A percentile compares a stretch with the other conserved stretches of the same genome.
These are phyloP conservation scores for Cephus nigrinus DNA, from an alignment of 2,888 invertebrate genomes.

Conservation along the genomic window DNA sequence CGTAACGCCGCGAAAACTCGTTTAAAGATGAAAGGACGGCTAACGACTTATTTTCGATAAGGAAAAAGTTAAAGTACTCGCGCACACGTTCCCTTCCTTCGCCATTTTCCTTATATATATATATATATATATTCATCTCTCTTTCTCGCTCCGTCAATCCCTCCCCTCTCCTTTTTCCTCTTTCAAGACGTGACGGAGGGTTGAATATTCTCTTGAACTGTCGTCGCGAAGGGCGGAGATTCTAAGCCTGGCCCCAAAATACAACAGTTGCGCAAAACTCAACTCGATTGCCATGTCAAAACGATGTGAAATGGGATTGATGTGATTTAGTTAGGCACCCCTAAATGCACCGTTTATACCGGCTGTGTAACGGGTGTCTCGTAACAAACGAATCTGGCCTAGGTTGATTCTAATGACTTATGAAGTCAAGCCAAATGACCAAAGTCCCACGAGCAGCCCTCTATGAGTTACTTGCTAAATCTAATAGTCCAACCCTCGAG, in stretches of 20 bases:
- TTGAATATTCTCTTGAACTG: neutral
- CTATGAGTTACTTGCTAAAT: conserved; percentile 11
- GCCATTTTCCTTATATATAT: conserved; percentile 19
- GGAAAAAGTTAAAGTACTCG: conserved; percentile 63
- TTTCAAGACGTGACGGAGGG: neutral
- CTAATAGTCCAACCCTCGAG: conserved; percentile 16
- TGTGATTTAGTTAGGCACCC: conserved; percentile 63
- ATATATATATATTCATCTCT: neutral
- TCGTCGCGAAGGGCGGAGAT: neutral
- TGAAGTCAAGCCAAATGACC: conserved; percentile 67
- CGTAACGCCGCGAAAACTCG: conserved; percentile 64
- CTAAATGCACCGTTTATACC: conserved; percentile 42
- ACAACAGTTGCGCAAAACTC: conserved; percentile 61
- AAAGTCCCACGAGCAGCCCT: conserved; percentile 23
- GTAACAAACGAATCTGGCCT: conserved; percentile 48
- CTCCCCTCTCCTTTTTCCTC: neutral
- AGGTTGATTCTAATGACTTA: conserved; percentile 65
- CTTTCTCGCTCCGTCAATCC: neutral
- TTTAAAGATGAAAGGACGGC: conserved; percentile 66
- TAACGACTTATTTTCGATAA: conserved; percentile 67
- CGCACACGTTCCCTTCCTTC: conserved; percentile 10
- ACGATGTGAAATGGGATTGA: conserved; percentile 66
- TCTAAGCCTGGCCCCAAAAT: conserved; percentile 37
- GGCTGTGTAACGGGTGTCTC: conserved; percentile 46
- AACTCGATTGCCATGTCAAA: conserved; percentile 65